Base-by-base conservation (phyloP, 35 echinoderm and acorn worm genomes). In the Heliocidaris erythrogramma region DNA sequence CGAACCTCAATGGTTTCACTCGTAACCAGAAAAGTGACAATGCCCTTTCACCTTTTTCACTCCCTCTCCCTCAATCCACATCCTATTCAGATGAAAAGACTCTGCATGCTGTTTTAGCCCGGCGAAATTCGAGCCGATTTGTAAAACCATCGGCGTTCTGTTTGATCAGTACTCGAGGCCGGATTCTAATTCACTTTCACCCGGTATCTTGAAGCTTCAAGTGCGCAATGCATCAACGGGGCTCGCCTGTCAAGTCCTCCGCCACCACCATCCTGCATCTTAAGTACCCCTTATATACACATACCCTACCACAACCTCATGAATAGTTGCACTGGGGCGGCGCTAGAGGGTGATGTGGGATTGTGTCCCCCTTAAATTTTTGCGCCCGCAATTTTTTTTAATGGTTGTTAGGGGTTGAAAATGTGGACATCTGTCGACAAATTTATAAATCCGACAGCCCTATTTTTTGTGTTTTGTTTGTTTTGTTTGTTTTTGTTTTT, bases 141-240 rank as follows among this genome's bases (percentile, higher is more conserved):
- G 21, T 78, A 7, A 78, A 78, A 78, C 65, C 65, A 78, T 78
- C 65, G 65, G 65, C 27, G 65, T 78, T 78, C 65, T 78, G 65
- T 78, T 78, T 78, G 65, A 78, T 78, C 65, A 78, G 65, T 27
- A 78, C 65, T 78, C 65, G 65, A 78, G 65, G 65, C 65, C 65
- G 65, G 65, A 78, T 27, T 78, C 65, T 78, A 78, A 78, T 78
- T 78, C 65, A 78, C 65, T 78, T 18, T 78, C 65, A 27, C 65
- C 65, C 65, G 27, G 18, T 27, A 78, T 78, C 65, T 78, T 78
- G 65, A 78, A 78, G 65, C 65, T 27, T 78, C 65, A 78, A 78
- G 65, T 78, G 65, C 2, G 65, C 65, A 78, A 21, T 78, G 65
- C 65, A 78, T 78, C 65, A 78, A n/a, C 65, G 21, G 65, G 35